These are phyloP conservation scores for Hormiphora californensis DNA, from an alignment of 37 sponge, comb jelly and placozoan species.

Conservation along the genomic window DNA sequence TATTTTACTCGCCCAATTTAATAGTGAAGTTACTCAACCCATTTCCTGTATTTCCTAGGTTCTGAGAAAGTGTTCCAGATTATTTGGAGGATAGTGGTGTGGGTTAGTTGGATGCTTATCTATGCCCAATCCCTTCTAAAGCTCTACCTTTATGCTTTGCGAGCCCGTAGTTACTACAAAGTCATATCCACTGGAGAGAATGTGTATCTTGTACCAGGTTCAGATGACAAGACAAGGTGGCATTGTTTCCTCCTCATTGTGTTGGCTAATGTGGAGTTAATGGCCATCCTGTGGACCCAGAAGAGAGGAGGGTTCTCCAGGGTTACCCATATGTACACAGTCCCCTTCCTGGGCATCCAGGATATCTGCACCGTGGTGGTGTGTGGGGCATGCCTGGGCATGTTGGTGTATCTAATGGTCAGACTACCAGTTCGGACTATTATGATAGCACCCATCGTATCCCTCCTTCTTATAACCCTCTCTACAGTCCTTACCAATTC, in stretches of 20 bases:
- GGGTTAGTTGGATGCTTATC: not conserved
- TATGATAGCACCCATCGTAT: not conserved
- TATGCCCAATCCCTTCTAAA: not conserved
- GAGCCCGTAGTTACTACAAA: not conserved
- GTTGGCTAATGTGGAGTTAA: not conserved
- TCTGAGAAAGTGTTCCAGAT: no score
- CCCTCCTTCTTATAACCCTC: not conserved
- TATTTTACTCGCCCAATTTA: no score
- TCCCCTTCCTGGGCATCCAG: not conserved
- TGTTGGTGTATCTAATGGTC: not conserved
- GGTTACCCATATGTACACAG: not conserved
- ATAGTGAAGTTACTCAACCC: no score
- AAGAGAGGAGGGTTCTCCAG: not conserved
- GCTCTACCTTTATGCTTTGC: not conserved
- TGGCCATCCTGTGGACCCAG: not conserved
- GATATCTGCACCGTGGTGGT: not conserved
- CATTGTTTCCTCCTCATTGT: not conserved
- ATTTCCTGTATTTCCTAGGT: no score
- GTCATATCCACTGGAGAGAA: not conserved
- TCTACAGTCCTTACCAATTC: not conserved
- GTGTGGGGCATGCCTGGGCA: not conserved
- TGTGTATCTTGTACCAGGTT: not conserved
- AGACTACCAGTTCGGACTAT: not conserved
- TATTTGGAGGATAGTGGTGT: not conserved
- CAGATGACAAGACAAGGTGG: not conserved